These are phyloP conservation scores for Tachina lurida DNA, from an alignment of 2,888 invertebrate species.

Conservation along the genomic window DNA sequence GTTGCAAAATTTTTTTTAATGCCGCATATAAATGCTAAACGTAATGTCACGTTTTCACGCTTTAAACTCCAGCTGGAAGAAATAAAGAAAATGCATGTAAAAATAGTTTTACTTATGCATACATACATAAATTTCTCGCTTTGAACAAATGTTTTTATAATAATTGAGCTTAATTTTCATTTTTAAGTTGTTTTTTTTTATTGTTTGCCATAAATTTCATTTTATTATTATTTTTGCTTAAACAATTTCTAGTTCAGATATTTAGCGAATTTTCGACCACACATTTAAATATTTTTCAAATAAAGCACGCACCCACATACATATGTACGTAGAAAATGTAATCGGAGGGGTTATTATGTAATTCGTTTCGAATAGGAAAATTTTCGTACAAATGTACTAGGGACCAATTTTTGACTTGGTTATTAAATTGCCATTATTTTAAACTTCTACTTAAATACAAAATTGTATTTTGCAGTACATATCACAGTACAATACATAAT, in stretches of 20 bases:
- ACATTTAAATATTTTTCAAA: background rate
- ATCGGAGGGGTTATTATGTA: too few relatives aligned
- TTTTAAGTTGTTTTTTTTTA: background rate
- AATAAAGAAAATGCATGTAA: background rate
- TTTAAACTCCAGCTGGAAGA: constrained; percentile 73
- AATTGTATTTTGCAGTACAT: too few relatives aligned
- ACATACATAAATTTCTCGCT: constrained; percentile 39
- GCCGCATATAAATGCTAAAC: constrained; percentile 73
- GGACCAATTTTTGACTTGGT: too few relatives aligned
- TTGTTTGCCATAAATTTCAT: background rate
- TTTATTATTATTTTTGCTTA: background rate
- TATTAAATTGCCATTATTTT: too few relatives aligned
- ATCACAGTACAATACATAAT: too few relatives aligned
- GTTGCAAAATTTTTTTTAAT: constrained; percentile 17
- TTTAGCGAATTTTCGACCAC: background rate
- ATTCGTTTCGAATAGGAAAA: too few relatives aligned
- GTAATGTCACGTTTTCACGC: constrained; percentile 82
- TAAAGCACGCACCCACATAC: too few relatives aligned
- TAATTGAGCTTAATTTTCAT: constrained; percentile 47
- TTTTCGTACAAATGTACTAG: too few relatives aligned
- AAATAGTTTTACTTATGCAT: constrained; percentile 21
- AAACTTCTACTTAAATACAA: too few relatives aligned
- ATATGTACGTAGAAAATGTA: too few relatives aligned
- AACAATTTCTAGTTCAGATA: background rate
- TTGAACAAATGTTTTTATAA: constrained; percentile 59